Evolutionary conservation across 1,140 invertebrate genomes (phyloP), one percentile per base, ranked within the genome.

Genomic region (Aethina tumida): DNA sequence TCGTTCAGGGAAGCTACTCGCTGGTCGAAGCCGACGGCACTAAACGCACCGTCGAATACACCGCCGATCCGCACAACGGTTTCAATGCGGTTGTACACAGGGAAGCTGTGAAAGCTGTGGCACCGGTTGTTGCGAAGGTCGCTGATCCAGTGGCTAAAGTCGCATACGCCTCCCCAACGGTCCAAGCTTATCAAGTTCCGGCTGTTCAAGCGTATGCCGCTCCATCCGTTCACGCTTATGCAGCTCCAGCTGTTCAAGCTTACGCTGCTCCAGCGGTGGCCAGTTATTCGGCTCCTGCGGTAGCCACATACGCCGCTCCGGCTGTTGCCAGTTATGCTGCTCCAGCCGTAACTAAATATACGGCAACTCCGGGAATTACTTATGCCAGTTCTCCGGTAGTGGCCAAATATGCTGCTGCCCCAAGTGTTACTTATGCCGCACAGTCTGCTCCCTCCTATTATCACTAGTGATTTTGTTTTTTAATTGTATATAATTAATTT

Each of bases 21-120:
- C 59, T 69, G 21, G 57, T 68, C n/a, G 67, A 70, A 44, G 58
- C 69, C 16, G 69, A 71, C 43, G 69, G 69, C 41, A 64, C 62
- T 40, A 59, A 68, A 33, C 60, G 68, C 45, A 69, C 66, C 24
- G 67, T 70, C 20, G 58, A 65, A 50, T 71, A 71, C 52, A 64
- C 67, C 19, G 66, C 68, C 46, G 65, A 70, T 50, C 62, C 61
- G 36, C 64, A 68, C 41, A 68, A 68, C 13, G 42, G 42, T 28
- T 44, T 44, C 30, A 44, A 44, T 25, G 42, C 42, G 9, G 36
- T 44, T 12, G 42, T 44, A 6, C 49, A 60, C 37, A 52, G 53
- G 16, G 50, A 59, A 47, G 48, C 56, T 12, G 35, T 19, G 8
- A 35, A 35, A 41, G 15, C 30, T 19, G 30, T 25, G 12, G 39